Evolutionary conservation across 1,140 invertebrate genomes (phyloP), one percentile per base, ranked within the genome.

Genomic region (Proctacanthus coquilletti): DNA sequence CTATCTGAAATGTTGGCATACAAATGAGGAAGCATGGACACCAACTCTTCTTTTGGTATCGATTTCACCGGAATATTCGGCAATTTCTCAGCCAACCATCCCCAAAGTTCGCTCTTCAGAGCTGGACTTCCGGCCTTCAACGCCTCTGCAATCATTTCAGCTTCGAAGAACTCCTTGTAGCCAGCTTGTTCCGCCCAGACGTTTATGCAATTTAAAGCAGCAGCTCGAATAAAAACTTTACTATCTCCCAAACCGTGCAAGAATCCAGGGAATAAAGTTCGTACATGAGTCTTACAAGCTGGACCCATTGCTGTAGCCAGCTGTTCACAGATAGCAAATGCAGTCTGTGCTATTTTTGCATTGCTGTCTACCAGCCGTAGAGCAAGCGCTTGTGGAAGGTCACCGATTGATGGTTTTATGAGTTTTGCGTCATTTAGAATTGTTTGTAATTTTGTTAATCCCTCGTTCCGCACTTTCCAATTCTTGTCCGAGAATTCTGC

Each of bases 401-500:
- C 82, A 0, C 87, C 87, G 17, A 95, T 69, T 34, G 75, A 77
- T 0, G 80, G 63, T 45, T 83, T 85, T 35, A 93, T 84, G 21
- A 81, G 75, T 44, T 82, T 79, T 0, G 79, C 74, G 33, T 84
- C 80, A 19, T 63, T 69, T 15, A 91, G 66, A 38, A 94, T 58
- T 8, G 32, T 25, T 46, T 60, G 50, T 23, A 62, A 27, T 41
- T 56, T 57, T 14, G 42, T 54, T 3, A 60, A 44, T 5, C 57
- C 57, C 33, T 60, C 57, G 40, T 60, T 60, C n/a, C 57, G 52
- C 36, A 75, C 77, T 67, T 94, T 95, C 91, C 91, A 96, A 58
- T 93, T 91, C 62, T 93, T 95, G 60, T 95, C 89, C 18, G 71
- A 68, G 40, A 97, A 64, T 59, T 94, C 84, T 27, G 71, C 74